Evolutionary conservation across 2,888 invertebrate genomes (phyloP).

Genomic region (Trisateles emortualis): DNA sequence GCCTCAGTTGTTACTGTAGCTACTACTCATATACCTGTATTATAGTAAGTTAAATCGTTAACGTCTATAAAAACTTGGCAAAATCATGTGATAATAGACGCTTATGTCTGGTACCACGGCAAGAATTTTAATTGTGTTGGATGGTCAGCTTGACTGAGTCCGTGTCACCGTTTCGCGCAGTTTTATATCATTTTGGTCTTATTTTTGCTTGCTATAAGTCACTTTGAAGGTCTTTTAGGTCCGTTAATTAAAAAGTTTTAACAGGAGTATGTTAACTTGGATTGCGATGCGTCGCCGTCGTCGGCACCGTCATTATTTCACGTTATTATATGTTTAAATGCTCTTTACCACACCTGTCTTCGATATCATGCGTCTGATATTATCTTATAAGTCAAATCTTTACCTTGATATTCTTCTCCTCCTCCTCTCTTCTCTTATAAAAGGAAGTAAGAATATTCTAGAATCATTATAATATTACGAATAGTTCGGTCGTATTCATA

Average conservation of each 20-base stretch:
- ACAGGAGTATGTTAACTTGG: constrained; percentile 16
- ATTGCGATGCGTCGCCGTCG: constrained; percentile 24
- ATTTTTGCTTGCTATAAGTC: constrained; percentile 30
- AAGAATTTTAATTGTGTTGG: constrained; percentile 42
- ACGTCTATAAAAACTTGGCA: constrained; percentile 32
- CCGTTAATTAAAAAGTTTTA: constrained; percentile 37
- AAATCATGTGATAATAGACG: constrained; percentile 37
- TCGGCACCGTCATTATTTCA: constrained; percentile 19
- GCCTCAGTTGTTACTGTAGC: constrained; percentile 36
- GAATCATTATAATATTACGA: no score
- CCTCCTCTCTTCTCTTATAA: not conserved
- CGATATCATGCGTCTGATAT: not conserved
- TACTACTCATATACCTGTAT: constrained; percentile 20
- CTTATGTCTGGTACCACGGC: constrained; percentile 28
- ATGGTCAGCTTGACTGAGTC: constrained; percentile 15
- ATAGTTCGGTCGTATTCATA: no score
- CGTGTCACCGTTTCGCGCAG: constrained; percentile 18
- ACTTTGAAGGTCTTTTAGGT: constrained; percentile 33
- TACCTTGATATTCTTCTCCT: not conserved
- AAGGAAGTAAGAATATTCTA: no score
- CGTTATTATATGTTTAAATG: constrained; percentile 19
- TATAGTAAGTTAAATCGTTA: constrained; percentile 26
- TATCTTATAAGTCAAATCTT: constrained; percentile 1
- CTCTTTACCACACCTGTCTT: constrained; percentile 5
- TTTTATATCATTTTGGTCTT: constrained; percentile 31